Evolutionary conservation across 2,888 invertebrate species (phyloP), one percentile per base, ranked within the genome.

Genomic region (Leucoma salicis): DNA sequence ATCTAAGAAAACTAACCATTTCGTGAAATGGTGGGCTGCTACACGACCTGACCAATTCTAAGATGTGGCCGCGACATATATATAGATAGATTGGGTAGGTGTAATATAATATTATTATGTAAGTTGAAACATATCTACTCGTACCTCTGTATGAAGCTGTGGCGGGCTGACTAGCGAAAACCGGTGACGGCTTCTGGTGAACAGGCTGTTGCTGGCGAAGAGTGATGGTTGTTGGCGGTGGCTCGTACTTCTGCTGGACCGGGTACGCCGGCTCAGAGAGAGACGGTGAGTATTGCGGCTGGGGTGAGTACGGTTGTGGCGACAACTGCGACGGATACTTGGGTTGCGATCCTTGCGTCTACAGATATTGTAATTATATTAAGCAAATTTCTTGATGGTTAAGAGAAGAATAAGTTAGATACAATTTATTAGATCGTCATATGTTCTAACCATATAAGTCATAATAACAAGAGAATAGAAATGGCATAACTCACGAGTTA

Each of bases 81-180:
- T n/a, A n/a, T n/a, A n/a, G n/a, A n/a, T n/a, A n/a, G n/a, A n/a
- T n/a, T n/a, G n/a, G n/a, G n/a, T n/a, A n/a, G n/a, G n/a, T n/a
- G n/a, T n/a, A n/a, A n/a, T n/a, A n/a, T n/a, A n/a, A n/a, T n/a
- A n/a, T n/a, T n/a, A n/a, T n/a, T n/a, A n/a, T n/a, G n/a, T 21
- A 16, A 4, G 1, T 21, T 8, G 13, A 8, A 12, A 27, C 13
- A 29, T 28, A 7, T 14, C n/a, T n/a, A n/a, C n/a, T 18, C 7
- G 12, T 58, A 93, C 94, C 94, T 91, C 91, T 87, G 77, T 91
- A 92, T 63, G 92, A 92, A 71, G 93, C 92, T 81, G 95, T 92
- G 71, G 95, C 96, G 66, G 96, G 96, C 88, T 96, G 95, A 63
- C 95, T 95, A 61, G 92, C 81, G 70, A 93, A 94, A 56, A 96